Base-by-base conservation (phyloP, 2,113 vertebrate species). In the Otus sunia region DNA sequence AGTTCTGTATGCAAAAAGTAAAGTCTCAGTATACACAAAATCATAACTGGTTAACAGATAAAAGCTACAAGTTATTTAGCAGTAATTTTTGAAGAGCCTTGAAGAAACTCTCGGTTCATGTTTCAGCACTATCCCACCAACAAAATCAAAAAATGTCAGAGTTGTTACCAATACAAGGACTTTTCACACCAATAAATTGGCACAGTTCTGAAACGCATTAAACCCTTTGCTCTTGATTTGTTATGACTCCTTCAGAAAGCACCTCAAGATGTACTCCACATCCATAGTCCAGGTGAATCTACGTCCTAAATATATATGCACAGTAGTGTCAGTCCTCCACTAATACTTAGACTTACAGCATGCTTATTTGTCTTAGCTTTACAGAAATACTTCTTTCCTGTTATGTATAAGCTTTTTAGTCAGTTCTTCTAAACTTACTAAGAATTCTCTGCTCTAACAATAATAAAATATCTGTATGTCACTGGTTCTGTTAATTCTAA, bases 401-500 rank as follows among this genome's bases (percentile, higher is more conserved):
- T 98, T 98, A 76, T 78, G 68, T 97, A 96, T 81, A 96, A 97
- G 74, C 96, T 97, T 92, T 98, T 93, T 96, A 96, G 94, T 97
- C 73, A 81, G 74, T 96, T 98, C 52, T 97, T 97, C 98, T 98
- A 98, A 98, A 98, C 97, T 91, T 97, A 98, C 98, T 98, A 98
- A 98, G 97, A 97, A 97, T 98, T 98, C 97, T 98, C 97, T 98
- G 98, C 97, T 98, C 98, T 99, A 98, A 99, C 98, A 98, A 89
- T 98, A 98, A 97, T 97, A 95, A 91, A 98, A 97, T 98, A 97
- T 98, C 98, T 98, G 97, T 98, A 97, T 98, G 98, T 98, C 98
- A 98, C 98, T 99, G 98, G 98, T 99, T 99, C 98, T 98, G 98
- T 99, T 99, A 98, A 99, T 99, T 99, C 99, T 99, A 99, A 99